Percentiles rank a stretch among this genome's conserved stretches.
These are phyloP conservation scores for Microctonus brassicae DNA, from an alignment of 2,888 invertebrate genomes.

Conservation along the genomic window DNA sequence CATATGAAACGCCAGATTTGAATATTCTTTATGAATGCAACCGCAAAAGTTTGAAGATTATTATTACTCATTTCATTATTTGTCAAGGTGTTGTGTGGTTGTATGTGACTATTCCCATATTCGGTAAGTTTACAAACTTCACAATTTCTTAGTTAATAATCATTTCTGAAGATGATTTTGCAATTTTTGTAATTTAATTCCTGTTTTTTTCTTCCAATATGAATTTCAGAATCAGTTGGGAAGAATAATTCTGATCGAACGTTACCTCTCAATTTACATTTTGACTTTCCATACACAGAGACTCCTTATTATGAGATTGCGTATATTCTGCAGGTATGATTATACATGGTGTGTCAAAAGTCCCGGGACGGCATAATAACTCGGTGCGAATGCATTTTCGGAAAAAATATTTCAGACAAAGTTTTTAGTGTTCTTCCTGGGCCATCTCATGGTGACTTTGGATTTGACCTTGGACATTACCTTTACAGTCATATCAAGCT, in stretches of 20 bases:
- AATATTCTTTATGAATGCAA: conserved; percentile 35
- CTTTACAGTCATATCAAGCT: no score
- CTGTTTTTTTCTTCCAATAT: not conserved
- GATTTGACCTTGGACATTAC: no score
- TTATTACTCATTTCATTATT: not conserved
- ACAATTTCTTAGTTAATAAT: no score
- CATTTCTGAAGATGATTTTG: no score
- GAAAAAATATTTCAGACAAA: no score
- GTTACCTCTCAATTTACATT: conserved; percentile 51
- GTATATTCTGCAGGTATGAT: conserved; percentile 41
- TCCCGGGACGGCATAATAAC: no score
- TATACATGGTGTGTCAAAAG: no score
- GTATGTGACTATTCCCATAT: not conserved
- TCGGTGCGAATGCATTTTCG: no score
- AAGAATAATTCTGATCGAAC: conserved; percentile 48
- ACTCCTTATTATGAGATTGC: conserved; percentile 51
- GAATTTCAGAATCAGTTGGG: conserved; percentile 41
- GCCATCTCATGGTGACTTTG: no score
- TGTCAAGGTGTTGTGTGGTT: not conserved
- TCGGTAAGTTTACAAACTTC: no score
- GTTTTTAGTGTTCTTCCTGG: no score
- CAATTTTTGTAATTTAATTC: not conserved
- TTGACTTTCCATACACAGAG: conserved; percentile 42
- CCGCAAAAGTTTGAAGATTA: not conserved
- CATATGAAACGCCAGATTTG: conserved; percentile 41